A percentile compares a stretch with the other conserved stretches of the same genome.
These are phyloP conservation scores for Brachyistius frenatus DNA, from an alignment of 2,113 vertebrate species.

Conservation along the genomic window DNA sequence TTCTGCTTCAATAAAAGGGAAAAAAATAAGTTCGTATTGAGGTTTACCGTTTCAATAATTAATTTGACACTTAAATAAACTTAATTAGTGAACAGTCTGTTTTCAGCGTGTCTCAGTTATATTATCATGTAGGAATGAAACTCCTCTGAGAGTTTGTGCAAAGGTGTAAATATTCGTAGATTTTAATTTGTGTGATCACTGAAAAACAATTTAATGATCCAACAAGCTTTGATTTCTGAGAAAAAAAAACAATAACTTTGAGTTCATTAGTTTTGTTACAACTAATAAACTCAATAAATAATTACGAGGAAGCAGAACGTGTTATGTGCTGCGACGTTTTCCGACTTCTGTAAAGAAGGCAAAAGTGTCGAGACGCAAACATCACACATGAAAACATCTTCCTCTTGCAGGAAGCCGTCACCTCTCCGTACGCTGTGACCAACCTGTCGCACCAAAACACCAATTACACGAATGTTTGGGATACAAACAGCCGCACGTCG, in stretches of 20 bases:
- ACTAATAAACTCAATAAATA: not conserved
- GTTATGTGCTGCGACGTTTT: not conserved
- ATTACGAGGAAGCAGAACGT: slow-evolving; percentile 5
- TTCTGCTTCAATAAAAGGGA: too few species aligned
- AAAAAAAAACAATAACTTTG: too few species aligned
- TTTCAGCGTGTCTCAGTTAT: not conserved
- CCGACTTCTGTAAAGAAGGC: too few species aligned
- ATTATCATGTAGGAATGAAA: not conserved
- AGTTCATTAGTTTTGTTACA: too few species aligned
- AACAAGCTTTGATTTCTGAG: too few species aligned
- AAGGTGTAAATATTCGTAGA: not conserved
- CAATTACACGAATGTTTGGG: slow-evolving; percentile 68
- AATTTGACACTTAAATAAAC: not conserved
- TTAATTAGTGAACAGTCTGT: not conserved
- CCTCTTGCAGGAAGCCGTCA: not conserved
- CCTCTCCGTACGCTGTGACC: slow-evolving; percentile 19
- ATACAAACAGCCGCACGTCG: slow-evolving; percentile 58
- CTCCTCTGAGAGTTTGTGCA: not conserved
- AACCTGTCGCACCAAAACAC: slow-evolving; percentile 58
- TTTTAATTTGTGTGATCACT: not conserved
- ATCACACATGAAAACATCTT: too few species aligned
- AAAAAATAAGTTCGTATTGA: too few species aligned
- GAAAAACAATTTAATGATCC: not conserved
- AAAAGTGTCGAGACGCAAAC: too few species aligned
- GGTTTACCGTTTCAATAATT: too few species aligned